Evolutionary conservation across 92 coral and sea anemone species (phyloP), one percentile per base, ranked within the genome.

Genomic region (Metridium senile): DNA sequence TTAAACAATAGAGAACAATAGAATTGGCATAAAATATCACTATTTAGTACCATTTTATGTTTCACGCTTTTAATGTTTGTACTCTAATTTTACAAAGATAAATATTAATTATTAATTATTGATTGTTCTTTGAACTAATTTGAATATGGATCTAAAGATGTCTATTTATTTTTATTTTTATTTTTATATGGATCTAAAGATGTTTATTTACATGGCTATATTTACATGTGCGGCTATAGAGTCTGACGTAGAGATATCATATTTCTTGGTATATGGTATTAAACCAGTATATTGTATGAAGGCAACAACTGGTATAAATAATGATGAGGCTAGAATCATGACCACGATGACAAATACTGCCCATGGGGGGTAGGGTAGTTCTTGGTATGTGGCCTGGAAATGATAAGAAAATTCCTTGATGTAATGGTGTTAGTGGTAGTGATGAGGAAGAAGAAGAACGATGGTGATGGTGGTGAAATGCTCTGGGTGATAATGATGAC

Each of bases 321-420:
- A 26, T 9, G 88, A 75, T 8, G 98, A 93, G 39, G 85, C 71
- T n/a, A 91, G 83, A 2, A 87, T 83, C 33, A 93, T 79, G 9
- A 89, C 61, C 32, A 86, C 81, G 33, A 85, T 89, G 71, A 93
- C 45, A 51, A 86, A 91, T 30, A 93, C 76, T 4, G 98, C 93
- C 98, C 98, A 93, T 51, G 70, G 75, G 4, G 98, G 98, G 71
- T 86, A 93, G 32, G 91, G 85, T 19, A 93, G 71, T 34, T 78
- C 81, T 47, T 74, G 81, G 39, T 92, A 93, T 19, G 89, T 70
- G 56, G 77, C 98, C 98, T 92, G 71, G 61, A 18, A 43, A 61
- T 1, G 20, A 58, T 34, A 49, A 66, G 66, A 31, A 71, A 22
- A 0, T 45, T 26, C 3, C 16, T 29, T 22, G 26, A 9, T n/a